Percentiles rank a stretch among this genome's conserved stretches.
Evolutionary conservation across 2,113 vertebrate species (phyloP).

Genomic region (Recurvirostra avosetta): DNA sequence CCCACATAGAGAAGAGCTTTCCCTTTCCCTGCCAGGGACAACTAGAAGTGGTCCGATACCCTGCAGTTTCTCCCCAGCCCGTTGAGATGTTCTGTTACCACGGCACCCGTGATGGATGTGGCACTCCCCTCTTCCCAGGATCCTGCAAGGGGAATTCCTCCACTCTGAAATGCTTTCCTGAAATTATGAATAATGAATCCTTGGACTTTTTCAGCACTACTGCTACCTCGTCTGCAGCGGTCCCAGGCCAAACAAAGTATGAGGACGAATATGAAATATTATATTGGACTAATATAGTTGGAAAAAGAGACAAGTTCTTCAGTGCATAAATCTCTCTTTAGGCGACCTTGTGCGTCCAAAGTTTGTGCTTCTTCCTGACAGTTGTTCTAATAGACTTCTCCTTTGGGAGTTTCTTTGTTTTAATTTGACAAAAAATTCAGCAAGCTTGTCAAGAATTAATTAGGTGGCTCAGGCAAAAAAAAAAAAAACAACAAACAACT

Average conservation of each 20-base stretch:
- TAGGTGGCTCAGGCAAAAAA: neutral
- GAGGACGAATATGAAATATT: neutral
- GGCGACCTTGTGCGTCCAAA: neutral
- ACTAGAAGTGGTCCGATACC: neutral
- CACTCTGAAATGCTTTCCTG: neutral
- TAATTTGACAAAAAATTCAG: constrained; percentile 30
- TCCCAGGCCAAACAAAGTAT: neutral
- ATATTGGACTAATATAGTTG: neutral
- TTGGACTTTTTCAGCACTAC: neutral
- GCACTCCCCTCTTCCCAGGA: neutral
- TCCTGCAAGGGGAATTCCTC: neutral
- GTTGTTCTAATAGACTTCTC: neutral
- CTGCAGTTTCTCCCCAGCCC: neutral
- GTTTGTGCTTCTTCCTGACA: neutral
- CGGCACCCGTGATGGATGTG: accelerated
- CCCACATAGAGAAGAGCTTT: neutral
- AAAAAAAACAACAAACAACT: too few relatives aligned
- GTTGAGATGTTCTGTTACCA: accelerated
- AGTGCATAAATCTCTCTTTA: neutral
- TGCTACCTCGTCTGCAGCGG: neutral
- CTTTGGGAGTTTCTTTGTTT: constrained; percentile 11
- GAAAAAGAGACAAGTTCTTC: neutral
- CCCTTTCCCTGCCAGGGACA: neutral
- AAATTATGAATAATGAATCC: neutral
- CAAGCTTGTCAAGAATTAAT: constrained; percentile 33